Conservation (phyloP, 2,797 vertebrate genomes). For the Artibeus jamaicensis region DNA sequence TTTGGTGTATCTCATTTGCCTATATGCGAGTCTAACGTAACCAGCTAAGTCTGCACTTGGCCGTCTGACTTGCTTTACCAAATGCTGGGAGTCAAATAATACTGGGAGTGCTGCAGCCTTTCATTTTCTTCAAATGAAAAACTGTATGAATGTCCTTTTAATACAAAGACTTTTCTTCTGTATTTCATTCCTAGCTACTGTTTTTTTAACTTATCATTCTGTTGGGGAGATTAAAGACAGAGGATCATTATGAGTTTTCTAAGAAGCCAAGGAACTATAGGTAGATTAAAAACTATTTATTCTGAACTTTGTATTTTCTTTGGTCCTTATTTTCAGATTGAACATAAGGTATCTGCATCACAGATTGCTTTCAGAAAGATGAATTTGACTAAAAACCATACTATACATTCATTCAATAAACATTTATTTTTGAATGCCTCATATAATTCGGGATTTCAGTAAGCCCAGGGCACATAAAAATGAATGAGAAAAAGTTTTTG, state of each 20-base stretch:
- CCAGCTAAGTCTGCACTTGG: not conserved
- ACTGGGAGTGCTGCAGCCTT: not conserved
- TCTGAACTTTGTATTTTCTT: slow-evolving; percentile 70
- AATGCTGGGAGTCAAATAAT: slow-evolving; percentile 3
- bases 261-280: slow-evolving; percentile 44
- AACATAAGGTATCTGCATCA: slow-evolving; percentile 65
- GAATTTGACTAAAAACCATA: slow-evolving; percentile 72
- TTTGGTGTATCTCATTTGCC: not conserved
- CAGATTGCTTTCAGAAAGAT: slow-evolving; percentile 74
- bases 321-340: slow-evolving; percentile 69
- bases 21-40: not conserved
- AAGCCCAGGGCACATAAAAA: slow-evolving; percentile 39
- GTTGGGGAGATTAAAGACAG: slow-evolving; percentile 60
- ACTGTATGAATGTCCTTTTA: slow-evolving; percentile 58
- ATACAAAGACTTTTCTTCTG: slow-evolving; percentile 54
- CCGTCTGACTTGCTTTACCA: not conserved
- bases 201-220: slow-evolving; percentile 63
- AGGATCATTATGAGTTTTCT: slow-evolving; percentile 61
- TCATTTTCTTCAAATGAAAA: slow-evolving; percentile 50
- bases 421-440: slow-evolving; percentile 67
- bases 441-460: slow-evolving; percentile 40
- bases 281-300: slow-evolving; percentile 72
- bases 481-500: slow-evolving; percentile 33
- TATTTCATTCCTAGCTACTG: not conserved
- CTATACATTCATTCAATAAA: slow-evolving; percentile 67